Evolutionary conservation across 2,113 vertebrate species (phyloP).

Genomic region (Rhinopomastus cyanomelas): DNA sequence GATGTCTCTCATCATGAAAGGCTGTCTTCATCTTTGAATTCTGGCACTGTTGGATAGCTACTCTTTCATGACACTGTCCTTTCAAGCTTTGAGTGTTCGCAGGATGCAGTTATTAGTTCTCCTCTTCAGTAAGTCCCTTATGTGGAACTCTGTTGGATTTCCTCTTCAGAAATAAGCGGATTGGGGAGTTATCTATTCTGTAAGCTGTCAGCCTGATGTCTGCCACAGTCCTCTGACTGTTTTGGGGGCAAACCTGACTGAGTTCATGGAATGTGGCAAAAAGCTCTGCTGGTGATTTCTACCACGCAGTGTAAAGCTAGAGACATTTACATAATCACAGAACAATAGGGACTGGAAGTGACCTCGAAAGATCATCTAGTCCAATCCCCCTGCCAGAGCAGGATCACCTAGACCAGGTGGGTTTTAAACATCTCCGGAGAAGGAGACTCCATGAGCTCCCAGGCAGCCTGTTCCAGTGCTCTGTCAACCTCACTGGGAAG

Average conservation of each 20-base stretch:
- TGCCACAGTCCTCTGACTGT: accelerated
- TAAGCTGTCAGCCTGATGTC: background rate
- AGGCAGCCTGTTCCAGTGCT: too few species aligned
- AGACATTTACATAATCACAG: background rate
- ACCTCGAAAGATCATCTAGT: too few species aligned
- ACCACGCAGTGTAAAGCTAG: background rate
- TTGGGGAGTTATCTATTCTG: background rate
- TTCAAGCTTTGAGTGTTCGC: constrained; percentile 21
- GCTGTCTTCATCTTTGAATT: constrained; percentile 27
- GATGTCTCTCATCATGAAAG: constrained; percentile 20
- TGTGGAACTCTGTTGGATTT: background rate
- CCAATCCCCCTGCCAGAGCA: too few species aligned
- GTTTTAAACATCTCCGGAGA: too few species aligned
- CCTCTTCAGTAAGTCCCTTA: background rate
- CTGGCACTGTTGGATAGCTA: background rate
- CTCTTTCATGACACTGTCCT: background rate
- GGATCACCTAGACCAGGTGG: too few species aligned
- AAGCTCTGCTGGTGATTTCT: background rate
- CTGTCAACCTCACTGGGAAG: too few species aligned
- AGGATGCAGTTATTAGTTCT: constrained; percentile 29
- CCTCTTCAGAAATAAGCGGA: background rate
- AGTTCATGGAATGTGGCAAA: background rate
- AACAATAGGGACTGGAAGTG: too few species aligned
- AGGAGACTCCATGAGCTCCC: too few species aligned
- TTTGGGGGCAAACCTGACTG: background rate